phyloP scores from a whole-genome alignment of 2,113 vertebrate species.

The Junco hyemalis region DNA sequence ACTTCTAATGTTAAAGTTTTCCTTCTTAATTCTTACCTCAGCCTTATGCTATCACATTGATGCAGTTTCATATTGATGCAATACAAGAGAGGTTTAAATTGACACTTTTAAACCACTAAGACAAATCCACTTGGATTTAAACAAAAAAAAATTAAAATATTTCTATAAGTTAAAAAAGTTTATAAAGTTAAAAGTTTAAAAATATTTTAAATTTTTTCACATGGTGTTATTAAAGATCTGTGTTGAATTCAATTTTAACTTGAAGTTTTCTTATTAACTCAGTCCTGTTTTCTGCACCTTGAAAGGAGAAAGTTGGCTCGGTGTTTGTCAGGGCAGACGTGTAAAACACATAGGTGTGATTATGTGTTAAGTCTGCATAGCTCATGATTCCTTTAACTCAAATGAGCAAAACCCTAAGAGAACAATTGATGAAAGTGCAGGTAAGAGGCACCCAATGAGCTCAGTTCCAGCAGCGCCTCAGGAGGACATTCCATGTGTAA shows the following conservation, averaged over 20 bases:
- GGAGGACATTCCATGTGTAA: neutral
- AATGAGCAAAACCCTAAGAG: neutral
- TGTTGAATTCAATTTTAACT: neutral
- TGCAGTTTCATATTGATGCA: neutral
- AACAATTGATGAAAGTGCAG: neutral
- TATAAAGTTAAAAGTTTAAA: neutral
- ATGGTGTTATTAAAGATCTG: neutral
- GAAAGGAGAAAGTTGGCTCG: neutral
- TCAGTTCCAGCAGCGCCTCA: neutral
- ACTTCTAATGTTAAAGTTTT: slow-evolving; percentile 17
- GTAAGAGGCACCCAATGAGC: neutral
- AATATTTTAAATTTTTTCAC: neutral
- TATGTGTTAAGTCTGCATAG: neutral
- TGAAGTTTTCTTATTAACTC: neutral
- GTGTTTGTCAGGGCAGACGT: neutral
- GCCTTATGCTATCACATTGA: neutral
- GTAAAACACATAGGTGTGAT: neutral
- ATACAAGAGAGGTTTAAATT: neutral
- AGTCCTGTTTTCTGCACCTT: neutral
- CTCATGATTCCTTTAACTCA: neutral
- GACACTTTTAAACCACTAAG: neutral
- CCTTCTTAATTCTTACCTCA: neutral
- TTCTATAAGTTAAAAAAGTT: neutral
- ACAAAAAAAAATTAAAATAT: neutral
- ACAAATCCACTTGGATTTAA: neutral